Evolutionary conservation across 1,140 invertebrate genomes (phyloP), one percentile per base, ranked within the genome.

Genomic region (Drosophila seguyi): DNA sequence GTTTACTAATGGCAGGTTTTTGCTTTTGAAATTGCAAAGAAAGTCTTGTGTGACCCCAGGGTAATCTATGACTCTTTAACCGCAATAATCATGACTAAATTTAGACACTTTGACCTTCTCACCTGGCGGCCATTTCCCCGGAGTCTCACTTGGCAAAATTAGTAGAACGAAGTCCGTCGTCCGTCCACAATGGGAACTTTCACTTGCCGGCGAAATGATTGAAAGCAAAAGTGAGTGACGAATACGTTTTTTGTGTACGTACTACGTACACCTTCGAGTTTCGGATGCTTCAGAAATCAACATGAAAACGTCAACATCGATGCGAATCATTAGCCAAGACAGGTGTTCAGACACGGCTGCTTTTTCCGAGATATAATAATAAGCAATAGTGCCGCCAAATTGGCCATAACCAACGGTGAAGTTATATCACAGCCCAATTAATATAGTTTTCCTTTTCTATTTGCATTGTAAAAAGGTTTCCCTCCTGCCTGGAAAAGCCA

Each of bases 151-250:
- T 60, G 38, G 76, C 77, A 73, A 84, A 73, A 73, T 81, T 81
- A 71, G 80, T 65, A 31, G 66, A 79, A 68, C 67, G 80, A 63
- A 72, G 84, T 88, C 69, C 58, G 63, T 47, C 25, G 25, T 25
- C n/a, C 63, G 50, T 36, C 25, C 61, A 59, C 58, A 67, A 67
- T 75, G 59, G 52, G 48, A 65, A 87, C 83, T 87, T 87, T 87
- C 83, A 69, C 83, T 88, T 48, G 57, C 39, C 39, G 60, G 61
- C 50, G 38, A 80, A 80, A 56, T 59, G 62, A 87, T 88, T 88
- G 84, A 87, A 87, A 83, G 84, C 80, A 80, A 80, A 47, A 83
- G 84, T 79, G 62, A 83, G 56, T 75, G 73, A 83, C 59, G 75
- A 61, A 73, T 83, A 52, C 65, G 71, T 66, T 85, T 82, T 68